A percentile compares a stretch with the other conserved stretches of the same genome.
Evolutionary conservation across 2,113 vertebrate genomes (phyloP).

Genomic region (Equus przewalskii): DNA sequence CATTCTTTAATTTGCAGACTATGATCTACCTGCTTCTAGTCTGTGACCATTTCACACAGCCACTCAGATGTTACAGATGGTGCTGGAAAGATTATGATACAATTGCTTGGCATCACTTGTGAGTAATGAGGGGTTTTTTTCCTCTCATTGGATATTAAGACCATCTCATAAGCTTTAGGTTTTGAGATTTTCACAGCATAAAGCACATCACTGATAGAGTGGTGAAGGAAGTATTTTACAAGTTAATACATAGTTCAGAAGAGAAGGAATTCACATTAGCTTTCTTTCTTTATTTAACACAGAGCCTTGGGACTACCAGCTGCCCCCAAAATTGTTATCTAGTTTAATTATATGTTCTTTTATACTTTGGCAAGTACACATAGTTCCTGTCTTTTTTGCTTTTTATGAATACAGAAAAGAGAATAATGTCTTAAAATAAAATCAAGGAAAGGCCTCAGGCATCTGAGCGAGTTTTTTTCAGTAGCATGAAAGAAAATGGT

Average conservation of each 20-base stretch:
- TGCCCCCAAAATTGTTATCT: background rate
- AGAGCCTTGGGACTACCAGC: background rate
- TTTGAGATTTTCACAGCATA: background rate
- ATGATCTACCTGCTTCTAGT: background rate
- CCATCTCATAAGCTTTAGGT: background rate
- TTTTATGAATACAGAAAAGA: background rate
- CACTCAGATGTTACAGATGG: background rate
- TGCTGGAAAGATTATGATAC: background rate
- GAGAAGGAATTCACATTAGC: background rate
- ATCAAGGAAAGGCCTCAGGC: background rate
- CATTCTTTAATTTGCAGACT: background rate
- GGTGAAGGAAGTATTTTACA: background rate
- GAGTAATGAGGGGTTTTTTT: background rate
- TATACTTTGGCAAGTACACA: background rate
- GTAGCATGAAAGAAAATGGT: background rate
- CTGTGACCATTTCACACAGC: background rate
- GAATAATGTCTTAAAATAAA: background rate
- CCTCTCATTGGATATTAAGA: background rate
- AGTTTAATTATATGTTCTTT: background rate
- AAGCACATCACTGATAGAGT: background rate
- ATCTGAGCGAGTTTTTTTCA: background rate
- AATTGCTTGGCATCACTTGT: background rate
- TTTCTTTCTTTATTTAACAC: background rate
- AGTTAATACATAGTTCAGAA: background rate
- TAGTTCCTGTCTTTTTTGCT: background rate